Base-by-base conservation (phyloP, 2,888 invertebrate genomes). In the Phytoseiulus persimilis region DNA sequence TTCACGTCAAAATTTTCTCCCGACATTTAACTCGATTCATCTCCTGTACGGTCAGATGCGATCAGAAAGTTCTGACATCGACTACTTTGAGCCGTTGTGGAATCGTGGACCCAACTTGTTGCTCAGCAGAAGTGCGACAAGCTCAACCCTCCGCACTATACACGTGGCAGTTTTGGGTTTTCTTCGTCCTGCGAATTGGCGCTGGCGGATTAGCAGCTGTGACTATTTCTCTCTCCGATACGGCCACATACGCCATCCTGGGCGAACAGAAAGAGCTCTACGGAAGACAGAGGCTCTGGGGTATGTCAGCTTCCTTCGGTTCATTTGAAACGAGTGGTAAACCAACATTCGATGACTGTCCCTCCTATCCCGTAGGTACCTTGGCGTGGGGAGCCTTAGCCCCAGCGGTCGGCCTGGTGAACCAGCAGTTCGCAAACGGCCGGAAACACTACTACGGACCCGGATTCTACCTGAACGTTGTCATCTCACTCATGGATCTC, bases 271-370 rank as follows among this genome's bases (percentile, higher is more conserved):
- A 90, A 18, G 89, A 45, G 9, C 89, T 83, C n/a, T 91, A 90
- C 87, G 91, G 91, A 0, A 83, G 83, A 11, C 90, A 90, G 84
- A 89, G 91, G 33, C 89, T 91, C 28, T 91, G 90, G 90, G 91
- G 91, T 18, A 90, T 28, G 87, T 33, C n/a, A 32, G 28, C 33
- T 0, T 32, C 28, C 23, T 31, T 84, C 32, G n/a, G n/a, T n/a
- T n/a, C n/a, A n/a, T n/a, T n/a, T n/a, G n/a, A n/a, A n/a, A n/a
- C 31, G 84, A 83, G 83, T 3, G 39, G 39, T 39, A 9, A 39
- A 3, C 9, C 39, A 3, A 39, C 5, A 9, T 9, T 9, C 39
- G 39, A 39, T 39, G 3, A 9, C 9, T 39, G 39, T 39, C 39
- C 3, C 39, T 6, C 39, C 18, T 1, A 14, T 28, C 18, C 18